phyloP scores from a whole-genome alignment of 2,888 invertebrate species.

The Cosmia pyralina region DNA sequence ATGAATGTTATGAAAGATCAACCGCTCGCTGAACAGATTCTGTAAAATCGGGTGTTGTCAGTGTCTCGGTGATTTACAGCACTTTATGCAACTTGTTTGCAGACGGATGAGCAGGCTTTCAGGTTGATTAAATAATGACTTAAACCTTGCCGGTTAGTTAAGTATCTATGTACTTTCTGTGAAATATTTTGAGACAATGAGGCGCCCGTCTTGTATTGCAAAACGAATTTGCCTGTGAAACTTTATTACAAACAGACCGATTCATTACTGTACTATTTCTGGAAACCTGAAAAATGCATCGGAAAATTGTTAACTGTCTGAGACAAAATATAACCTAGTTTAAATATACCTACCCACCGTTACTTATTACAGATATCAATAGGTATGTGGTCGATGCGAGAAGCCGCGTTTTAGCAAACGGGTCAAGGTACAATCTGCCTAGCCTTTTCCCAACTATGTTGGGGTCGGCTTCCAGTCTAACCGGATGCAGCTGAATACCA shows the following conservation, averaged over 20 bases:
- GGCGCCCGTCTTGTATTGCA: background rate
- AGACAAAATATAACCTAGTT: slow-evolving; percentile 8
- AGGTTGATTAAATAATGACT: slow-evolving; percentile 53
- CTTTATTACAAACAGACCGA: background rate
- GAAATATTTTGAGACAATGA: slow-evolving; percentile 30
- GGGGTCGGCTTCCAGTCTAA: no score
- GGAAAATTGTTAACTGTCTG: background rate
- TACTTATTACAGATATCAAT: slow-evolving; percentile 1
- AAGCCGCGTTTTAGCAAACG: slow-evolving; percentile 25
- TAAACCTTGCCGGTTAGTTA: slow-evolving; percentile 15
- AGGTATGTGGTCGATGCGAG: slow-evolving; percentile 8
- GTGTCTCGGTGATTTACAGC: slow-evolving; percentile 7
- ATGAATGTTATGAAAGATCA: slow-evolving; percentile 1
- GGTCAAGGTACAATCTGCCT: slow-evolving; percentile 35
- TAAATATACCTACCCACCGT: background rate
- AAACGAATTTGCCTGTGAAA: slow-evolving; percentile 3
- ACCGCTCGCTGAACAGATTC: background rate
- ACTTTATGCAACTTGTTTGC: slow-evolving; percentile 51
- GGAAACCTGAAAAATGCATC: background rate
- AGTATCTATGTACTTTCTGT: background rate
- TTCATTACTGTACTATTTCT: background rate
- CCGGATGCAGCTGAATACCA: no score
- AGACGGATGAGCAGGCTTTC: slow-evolving; percentile 16
- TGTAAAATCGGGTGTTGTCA: slow-evolving; percentile 37
- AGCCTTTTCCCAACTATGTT: no score